Base-by-base conservation (phyloP, 2,888 invertebrate species). In the Odontocolon sp. region DNA sequence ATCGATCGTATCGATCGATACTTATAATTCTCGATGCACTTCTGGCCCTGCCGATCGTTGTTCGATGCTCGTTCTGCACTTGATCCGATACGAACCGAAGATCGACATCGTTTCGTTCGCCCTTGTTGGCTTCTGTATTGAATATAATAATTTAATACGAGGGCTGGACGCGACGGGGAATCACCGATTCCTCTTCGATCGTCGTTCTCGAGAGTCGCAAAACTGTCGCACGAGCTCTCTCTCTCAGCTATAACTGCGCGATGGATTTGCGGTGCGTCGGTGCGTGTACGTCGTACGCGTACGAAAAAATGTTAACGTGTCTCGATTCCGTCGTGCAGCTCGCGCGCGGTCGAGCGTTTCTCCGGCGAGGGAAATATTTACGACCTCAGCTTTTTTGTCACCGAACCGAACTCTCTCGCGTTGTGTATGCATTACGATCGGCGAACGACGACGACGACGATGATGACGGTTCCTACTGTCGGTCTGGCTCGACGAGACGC, bases 351-450 rank as follows among this genome's bases (percentile, higher is more conserved):
- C 42, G 9, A 21, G 14, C 57, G 36, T 47, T 8, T 14, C 6
- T 42, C 23, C 28, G 9, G 67, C 47, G 71, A 28, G 33, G 47
- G 67, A 77, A 77, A 77, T 67, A 67, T 67, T 61, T 63, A 72
- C 71, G 71, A 67, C 67, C 40, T 77, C 67, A 72, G 71, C 76
- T 71, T 71, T 76, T 76, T 76, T 52, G 71, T 45, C 38, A 38
- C 38, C 33, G 47, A 18, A 5, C 45, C 61, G 61, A 11, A 2
- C 56, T 11, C 38, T 14, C 57, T 36, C 33, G 23, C 64, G 36
- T 36, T 50, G 64, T 26, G 50, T 64, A 64, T 64, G 64, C 64
- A 64, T 64, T 50, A 64, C 47, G 47, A 63, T 63, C 63, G 63
- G 6, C 26, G 23, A 50, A 21, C 42, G 47, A 36, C 36, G 26